phyloP scores from a whole-genome alignment of 2,797 vertebrate species.

The Jordanella pulchra region DNA sequence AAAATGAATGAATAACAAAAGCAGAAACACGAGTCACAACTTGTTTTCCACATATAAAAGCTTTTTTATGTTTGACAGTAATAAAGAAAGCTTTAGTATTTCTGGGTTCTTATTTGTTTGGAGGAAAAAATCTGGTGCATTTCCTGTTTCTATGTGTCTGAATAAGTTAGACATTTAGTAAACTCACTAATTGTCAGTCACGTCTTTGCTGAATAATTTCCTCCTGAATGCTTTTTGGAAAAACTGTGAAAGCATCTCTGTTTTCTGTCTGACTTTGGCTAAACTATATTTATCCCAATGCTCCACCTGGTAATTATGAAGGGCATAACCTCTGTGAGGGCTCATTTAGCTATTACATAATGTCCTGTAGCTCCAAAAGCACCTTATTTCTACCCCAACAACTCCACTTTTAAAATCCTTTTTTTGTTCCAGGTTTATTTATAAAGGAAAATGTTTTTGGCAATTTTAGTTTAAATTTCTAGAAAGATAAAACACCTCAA shows the following conservation, averaged over 20 bases:
- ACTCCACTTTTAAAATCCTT: background rate
- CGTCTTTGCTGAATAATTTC: background rate
- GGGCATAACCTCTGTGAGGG: conserved; percentile 13
- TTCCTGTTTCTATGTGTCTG: background rate
- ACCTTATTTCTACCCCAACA: background rate
- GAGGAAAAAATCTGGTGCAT: background rate
- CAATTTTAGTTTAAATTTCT: background rate
- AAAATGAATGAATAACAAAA: background rate
- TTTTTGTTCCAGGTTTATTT: background rate
- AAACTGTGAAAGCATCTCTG: conserved; percentile 6
- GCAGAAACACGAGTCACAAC: background rate
- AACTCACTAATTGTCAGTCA: conserved; percentile 6
- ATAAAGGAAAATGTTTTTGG: background rate
- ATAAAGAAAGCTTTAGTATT: background rate
- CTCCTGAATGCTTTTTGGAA: background rate
- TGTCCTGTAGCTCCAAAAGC: conserved; percentile 14
- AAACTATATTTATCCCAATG: conserved; percentile 22
- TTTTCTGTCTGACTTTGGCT: conserved; percentile 23
- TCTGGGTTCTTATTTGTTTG: background rate
- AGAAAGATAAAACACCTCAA: background rate
- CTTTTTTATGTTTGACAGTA: background rate
- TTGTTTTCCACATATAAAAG: background rate
- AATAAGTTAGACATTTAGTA: background rate
- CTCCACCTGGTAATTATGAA: conserved; percentile 40
- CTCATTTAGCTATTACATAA: conserved; percentile 39